phyloP scores from a whole-genome alignment of 2,113 vertebrate species.

The Dinomys branickii region DNA sequence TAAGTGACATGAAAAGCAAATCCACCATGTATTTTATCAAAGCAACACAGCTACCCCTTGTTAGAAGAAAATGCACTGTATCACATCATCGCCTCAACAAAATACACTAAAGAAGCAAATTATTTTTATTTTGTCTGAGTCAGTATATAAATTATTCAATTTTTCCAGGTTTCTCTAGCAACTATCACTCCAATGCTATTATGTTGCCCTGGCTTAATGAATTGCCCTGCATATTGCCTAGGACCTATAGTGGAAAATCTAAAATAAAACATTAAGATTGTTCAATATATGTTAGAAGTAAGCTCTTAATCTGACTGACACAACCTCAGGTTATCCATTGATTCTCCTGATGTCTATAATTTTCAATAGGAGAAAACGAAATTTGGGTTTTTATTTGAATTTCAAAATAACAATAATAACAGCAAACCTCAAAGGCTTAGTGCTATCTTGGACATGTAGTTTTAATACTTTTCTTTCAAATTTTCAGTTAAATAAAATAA shows the following conservation, averaged over 20 bases:
- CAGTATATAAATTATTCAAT: neutral
- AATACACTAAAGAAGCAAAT: neutral
- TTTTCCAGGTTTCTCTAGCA: neutral
- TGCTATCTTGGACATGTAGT: neutral
- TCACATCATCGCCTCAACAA: neutral
- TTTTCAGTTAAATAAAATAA: constrained; percentile 1
- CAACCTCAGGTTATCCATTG: neutral
- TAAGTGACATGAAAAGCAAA: neutral
- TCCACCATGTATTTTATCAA: constrained; percentile 22
- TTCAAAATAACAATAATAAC: constrained; percentile 39
- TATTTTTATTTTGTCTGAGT: constrained; percentile 3
- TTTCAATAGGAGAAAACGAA: neutral
- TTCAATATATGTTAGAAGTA: neutral
- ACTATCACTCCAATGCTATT: neutral
- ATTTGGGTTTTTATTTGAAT: constrained; percentile 52
- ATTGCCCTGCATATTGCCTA: neutral
- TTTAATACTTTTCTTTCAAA: constrained; percentile 37
- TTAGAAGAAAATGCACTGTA: constrained; percentile 1
- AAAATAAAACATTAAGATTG: constrained; percentile 21
- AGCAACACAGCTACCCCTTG: neutral
- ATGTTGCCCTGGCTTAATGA: neutral
- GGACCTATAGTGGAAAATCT: neutral
- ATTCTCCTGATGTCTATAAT: neutral
- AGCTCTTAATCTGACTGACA: neutral
- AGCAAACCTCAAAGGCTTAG: constrained; percentile 7